A percentile compares a stretch with the other conserved stretches of the same genome.
Conservation (phyloP, 2,113 vertebrate genomes). For the Scophthalmus maximus region DNA sequence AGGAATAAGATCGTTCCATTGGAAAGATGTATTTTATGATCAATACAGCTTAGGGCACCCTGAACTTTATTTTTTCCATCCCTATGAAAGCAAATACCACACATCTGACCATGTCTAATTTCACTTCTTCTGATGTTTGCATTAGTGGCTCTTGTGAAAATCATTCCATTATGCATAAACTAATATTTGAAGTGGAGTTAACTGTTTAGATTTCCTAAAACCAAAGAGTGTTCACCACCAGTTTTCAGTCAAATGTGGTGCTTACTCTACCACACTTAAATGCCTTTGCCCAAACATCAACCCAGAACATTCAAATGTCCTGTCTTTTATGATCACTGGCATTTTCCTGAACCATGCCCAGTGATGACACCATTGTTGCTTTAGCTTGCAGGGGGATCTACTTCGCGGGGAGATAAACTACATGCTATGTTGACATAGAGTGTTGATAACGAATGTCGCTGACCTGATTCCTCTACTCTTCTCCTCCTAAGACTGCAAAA, state of each 20-base stretch:
- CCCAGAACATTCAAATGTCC: conserved; percentile 76
- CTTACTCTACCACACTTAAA: conserved; percentile 52
- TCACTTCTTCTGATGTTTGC: background rate
- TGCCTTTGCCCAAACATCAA: conserved; percentile 64
- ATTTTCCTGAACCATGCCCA: conserved; percentile 72
- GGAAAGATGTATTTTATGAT: no score
- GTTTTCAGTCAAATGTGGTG: conserved; percentile 73
- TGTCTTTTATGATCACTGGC: conserved; percentile 74
- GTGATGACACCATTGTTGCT: conserved; percentile 63
- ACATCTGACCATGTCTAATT: background rate
- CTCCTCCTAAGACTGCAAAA: conserved; percentile 42
- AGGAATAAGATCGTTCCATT: no score
- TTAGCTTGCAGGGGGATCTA: conserved; percentile 50
- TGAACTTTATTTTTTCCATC: background rate
- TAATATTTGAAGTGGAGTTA: no score
- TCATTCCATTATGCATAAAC: background rate
- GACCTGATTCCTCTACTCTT: conserved; percentile 51
- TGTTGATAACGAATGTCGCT: conserved; percentile 22
- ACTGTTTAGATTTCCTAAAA: background rate
- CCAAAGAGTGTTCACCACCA: background rate
- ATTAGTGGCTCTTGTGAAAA: background rate
- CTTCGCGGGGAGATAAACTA: conserved; percentile 63
- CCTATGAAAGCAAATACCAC: background rate
- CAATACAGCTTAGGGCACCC: no score
- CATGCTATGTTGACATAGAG: conserved; percentile 46